These are phyloP conservation scores for Puma concolor DNA, from an alignment of 2,113 vertebrate species.

Conservation along the genomic window DNA sequence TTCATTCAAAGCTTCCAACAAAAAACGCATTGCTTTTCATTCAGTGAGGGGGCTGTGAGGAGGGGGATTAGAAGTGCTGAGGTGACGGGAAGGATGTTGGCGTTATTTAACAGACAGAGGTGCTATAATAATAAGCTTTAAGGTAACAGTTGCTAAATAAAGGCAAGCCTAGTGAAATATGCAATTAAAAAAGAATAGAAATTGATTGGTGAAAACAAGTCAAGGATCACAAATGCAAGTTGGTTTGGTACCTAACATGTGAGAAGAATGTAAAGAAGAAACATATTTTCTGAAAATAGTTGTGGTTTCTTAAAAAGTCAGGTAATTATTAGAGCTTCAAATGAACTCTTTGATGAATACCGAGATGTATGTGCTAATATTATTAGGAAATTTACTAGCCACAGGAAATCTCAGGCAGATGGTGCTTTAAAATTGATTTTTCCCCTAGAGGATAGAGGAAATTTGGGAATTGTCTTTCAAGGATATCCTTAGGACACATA, in stretches of 20 bases:
- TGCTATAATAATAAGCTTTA: constrained; percentile 74
- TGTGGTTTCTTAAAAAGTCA: constrained; percentile 30
- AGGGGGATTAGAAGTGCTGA: constrained; percentile 50
- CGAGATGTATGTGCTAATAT: not conserved
- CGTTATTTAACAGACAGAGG: constrained; percentile 69
- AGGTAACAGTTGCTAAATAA: constrained; percentile 76
- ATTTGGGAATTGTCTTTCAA: constrained; percentile 45
- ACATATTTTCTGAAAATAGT: not conserved
- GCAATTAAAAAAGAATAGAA: constrained; percentile 63
- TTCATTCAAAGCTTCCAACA: constrained; percentile 83
- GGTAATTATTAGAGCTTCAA: constrained; percentile 42
- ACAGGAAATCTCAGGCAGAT: constrained; percentile 45
- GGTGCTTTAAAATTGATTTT: constrained; percentile 48
- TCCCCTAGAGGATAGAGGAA: not conserved
- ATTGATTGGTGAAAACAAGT: constrained; percentile 28
- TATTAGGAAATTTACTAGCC: constrained; percentile 28
- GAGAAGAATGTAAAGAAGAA: not conserved
- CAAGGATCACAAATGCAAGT: constrained; percentile 20
- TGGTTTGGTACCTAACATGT: not conserved
- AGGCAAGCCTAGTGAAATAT: constrained; percentile 72
- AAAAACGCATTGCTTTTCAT: constrained; percentile 79
- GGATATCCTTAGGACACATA: not conserved
- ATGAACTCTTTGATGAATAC: constrained; percentile 34
- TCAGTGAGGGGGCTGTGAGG: constrained; percentile 60
- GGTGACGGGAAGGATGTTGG: constrained; percentile 71